Evolutionary conservation across 2,797 vertebrate genomes (phyloP).

Genomic region (Cossypha polioptera): DNA sequence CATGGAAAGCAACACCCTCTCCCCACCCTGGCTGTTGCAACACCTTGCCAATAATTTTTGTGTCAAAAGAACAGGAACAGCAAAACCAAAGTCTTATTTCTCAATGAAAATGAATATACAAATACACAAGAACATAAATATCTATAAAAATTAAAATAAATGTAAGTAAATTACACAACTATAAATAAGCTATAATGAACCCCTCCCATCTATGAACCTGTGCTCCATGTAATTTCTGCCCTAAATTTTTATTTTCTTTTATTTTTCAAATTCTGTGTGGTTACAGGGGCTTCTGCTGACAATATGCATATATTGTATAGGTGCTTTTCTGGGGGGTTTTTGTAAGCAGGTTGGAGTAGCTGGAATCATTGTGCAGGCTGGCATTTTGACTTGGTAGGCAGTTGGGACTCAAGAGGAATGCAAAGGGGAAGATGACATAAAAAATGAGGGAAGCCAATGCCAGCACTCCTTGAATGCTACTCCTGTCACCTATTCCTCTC

Average conservation of each 20-base stretch:
- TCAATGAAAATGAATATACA: background rate
- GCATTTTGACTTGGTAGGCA: background rate
- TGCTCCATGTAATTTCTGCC: background rate
- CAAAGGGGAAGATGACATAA: background rate
- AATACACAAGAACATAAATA: background rate
- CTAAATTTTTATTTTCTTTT: background rate
- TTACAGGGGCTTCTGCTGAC: background rate
- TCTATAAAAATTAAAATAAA: background rate
- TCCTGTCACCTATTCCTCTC: background rate
- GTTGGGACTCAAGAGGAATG: background rate
- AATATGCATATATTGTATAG: background rate
- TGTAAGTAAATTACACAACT: background rate
- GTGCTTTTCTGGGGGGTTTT: background rate
- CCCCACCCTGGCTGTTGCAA: background rate
- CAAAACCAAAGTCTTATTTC: background rate
- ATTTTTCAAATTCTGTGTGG: background rate
- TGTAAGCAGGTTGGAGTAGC: background rate
- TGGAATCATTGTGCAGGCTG: background rate
- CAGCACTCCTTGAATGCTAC: background rate
- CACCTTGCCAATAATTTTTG: background rate
- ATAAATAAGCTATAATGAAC: background rate
- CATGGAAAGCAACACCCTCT: background rate
- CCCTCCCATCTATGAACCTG: rapidly evolving
- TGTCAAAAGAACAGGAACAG: background rate
- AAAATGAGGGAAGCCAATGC: background rate